Conservation (phyloP, 1,140 invertebrate genomes). For the Caenorhabditis inopinata region DNA sequence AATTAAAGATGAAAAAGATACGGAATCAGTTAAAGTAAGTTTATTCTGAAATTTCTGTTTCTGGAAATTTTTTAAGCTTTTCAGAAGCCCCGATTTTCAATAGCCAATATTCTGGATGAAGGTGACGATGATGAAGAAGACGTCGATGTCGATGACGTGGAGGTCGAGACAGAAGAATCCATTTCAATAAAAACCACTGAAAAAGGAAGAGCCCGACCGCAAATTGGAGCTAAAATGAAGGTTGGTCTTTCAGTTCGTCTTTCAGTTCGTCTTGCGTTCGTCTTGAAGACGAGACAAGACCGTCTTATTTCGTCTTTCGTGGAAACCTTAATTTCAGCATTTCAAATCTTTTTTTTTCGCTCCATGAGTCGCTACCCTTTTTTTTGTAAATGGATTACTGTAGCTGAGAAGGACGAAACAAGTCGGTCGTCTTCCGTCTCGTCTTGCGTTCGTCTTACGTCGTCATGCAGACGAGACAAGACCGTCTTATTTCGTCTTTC, state of each 20-base stretch:
- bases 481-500: no score
- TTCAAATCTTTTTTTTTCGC: no score
- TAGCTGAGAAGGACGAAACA: no score
- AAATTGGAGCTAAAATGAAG: conserved; percentile 9
- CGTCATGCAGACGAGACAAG: no score
- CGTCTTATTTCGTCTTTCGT: no score
- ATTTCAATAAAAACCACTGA: not conserved
- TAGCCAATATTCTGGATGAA: conserved; percentile 8
- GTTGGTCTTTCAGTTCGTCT: not conserved
- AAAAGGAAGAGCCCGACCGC: not conserved
- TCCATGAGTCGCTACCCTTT: no score
- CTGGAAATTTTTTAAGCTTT: not conserved
- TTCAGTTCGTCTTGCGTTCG: no score
- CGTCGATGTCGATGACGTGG: not conserved
- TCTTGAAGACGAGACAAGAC: no score
- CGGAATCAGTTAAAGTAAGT: not conserved
- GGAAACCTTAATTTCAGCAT: no score
- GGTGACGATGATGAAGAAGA: not conserved
- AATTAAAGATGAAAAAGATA: not conserved
- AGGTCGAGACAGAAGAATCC: not conserved
- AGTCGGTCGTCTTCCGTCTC: no score
- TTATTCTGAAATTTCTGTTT: not conserved
- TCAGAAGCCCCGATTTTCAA: conserved; percentile 10
- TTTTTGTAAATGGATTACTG: no score
- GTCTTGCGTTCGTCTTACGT: no score